Conservation (phyloP, 2,797 vertebrate genomes). For the Argya squamiceps region DNA sequence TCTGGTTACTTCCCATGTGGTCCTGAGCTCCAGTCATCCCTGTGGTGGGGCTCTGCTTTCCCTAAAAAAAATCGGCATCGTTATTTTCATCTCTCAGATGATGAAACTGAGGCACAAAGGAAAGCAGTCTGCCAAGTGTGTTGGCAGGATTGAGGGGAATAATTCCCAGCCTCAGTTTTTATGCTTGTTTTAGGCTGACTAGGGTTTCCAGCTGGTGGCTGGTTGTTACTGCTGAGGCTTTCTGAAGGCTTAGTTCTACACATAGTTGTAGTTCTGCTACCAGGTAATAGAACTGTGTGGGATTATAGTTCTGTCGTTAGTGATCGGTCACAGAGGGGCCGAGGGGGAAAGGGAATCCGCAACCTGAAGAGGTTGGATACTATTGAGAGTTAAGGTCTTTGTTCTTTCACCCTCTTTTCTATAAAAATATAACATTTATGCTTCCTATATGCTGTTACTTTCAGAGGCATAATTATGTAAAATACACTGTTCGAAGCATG, state of each 20-base stretch:
- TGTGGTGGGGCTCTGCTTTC: neutral
- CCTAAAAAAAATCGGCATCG: neutral
- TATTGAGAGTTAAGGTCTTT: fast-evolving
- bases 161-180: neutral
- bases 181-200: neutral
- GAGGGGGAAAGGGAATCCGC: fast-evolving
- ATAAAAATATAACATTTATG: neutral
- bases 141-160: neutral
- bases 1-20: fast-evolving
- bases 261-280: neutral
- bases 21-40: neutral
- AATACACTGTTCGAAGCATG: neutral
- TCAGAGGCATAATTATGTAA: neutral
- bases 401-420: neutral
- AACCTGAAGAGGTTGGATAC: fast-evolving
- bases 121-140: neutral
- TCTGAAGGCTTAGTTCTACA: neutral
- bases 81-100: neutral
- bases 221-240: neutral
- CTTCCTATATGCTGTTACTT: neutral
- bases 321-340: neutral
- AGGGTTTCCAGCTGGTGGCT: neutral
- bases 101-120: constrained; percentile 39
- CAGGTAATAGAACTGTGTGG: neutral
- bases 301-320: neutral